Base-by-base conservation (phyloP, 1,140 invertebrate species). In the Scylla paramamosain region DNA sequence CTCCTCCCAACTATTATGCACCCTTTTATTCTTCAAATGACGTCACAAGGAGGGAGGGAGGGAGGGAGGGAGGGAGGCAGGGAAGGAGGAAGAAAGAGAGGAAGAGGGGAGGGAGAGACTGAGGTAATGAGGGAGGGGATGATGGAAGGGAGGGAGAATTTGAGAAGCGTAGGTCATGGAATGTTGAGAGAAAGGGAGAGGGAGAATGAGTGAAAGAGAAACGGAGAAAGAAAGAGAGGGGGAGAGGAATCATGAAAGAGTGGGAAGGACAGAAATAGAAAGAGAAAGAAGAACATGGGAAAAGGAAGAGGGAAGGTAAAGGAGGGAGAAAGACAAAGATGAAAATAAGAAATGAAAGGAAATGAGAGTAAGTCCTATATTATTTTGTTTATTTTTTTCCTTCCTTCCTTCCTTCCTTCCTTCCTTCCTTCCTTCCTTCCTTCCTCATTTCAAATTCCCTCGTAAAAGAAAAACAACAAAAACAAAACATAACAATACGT, bases 91-190 rank as follows among this genome's bases (percentile, higher is more conserved):
- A 20, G 20, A 20, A 20, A 20, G 20, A 20, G 52, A 12, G 10
- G 10, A 8, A 20, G 10, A 4, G 52, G 52, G 52, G 52, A 59
- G 10, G 52, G 20, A 59, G 52, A 8, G 52, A 12, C 2, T 20
- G 20, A 59, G 2, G 52, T 12, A 59, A 59, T 12, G 20, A 59
- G 10, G 52, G 52, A 52, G 48, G 52, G 10, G 10, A 59, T 59
- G 52, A 59, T 12, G 20, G 39, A 8, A 59, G 52, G 39, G 52
- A 59, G 52, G 52, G 52, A 59, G 52, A 59, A 8, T 16, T 16
- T 59, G 83, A 29, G 83, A 10, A 25, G 83, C 31, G 83, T 84
- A 84, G 83, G 83, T 84, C 83, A 84, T 16, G 83, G 83, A 84
- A 29, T 84, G 83, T 84, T 25, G 28, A 10, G 31, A 28, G 28